These are phyloP conservation scores for Prosapia bicincta DNA, from an alignment of 2,888 invertebrate genomes.

Conservation along the genomic window DNA sequence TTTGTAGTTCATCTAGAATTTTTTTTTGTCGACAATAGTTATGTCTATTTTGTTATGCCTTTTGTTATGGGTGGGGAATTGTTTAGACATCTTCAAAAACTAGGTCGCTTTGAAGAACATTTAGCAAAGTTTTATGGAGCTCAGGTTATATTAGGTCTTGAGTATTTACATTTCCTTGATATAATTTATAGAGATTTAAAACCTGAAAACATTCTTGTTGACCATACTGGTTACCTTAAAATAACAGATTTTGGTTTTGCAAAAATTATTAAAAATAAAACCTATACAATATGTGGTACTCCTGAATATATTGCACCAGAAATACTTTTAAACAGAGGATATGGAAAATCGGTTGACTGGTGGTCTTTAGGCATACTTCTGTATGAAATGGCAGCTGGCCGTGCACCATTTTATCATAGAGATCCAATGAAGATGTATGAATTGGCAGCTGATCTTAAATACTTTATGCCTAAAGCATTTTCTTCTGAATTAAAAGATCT, in stretches of 20 bases:
- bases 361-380: conserved; percentile 91
- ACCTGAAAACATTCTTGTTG: conserved; percentile 87
- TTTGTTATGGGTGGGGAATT: conserved; percentile 86
- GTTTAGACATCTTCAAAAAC: conserved; percentile 71
- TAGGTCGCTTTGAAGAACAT: conserved; percentile 55
- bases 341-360: conserved; percentile 93
- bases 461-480: conserved; percentile 73
- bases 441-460: conserved; percentile 79
- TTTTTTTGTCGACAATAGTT: too few relatives aligned
- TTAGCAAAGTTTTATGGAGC: conserved; percentile 75
- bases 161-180: conserved; percentile 85
- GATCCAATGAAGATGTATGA: conserved; percentile 94
- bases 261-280: conserved; percentile 56
- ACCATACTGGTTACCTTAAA: conserved; percentile 72
- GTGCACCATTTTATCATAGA: conserved; percentile 90
- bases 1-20: too few relatives aligned
- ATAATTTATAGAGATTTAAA: conserved; percentile 91
- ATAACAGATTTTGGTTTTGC: conserved; percentile 92
- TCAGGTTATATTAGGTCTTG: conserved; percentile 88
- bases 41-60: conserved; percentile 78
- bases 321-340: conserved; percentile 73
- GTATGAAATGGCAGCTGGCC: conserved; percentile 89
- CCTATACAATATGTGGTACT: conserved; percentile 57
- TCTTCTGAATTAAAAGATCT: conserved; percentile 79
- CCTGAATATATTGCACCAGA: conserved; percentile 59